These are phyloP conservation scores for Diplodus sargus DNA, from an alignment of 2,797 vertebrate species.

Conservation along the genomic window DNA sequence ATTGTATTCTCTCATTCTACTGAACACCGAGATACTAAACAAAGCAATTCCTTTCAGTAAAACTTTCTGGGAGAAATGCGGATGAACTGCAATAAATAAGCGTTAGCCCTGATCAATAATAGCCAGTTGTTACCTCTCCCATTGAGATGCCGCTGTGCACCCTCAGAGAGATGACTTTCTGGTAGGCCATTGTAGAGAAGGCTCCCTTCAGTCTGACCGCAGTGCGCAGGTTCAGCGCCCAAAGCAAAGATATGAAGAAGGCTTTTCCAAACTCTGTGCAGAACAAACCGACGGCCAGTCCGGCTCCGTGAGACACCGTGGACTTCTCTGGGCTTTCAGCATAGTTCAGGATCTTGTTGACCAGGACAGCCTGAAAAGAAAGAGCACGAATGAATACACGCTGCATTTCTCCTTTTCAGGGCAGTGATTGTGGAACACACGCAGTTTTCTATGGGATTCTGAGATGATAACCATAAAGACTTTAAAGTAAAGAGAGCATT, in stretches of 20 bases:
- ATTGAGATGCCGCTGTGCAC: slow-evolving; percentile 77
- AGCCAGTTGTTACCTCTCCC: slow-evolving; percentile 83
- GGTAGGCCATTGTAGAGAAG: slow-evolving; percentile 82
- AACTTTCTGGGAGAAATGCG: neutral
- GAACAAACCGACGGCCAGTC: slow-evolving; percentile 85
- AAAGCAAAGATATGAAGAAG: slow-evolving; percentile 80
- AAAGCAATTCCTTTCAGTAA: neutral
- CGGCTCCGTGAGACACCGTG: slow-evolving; percentile 67
- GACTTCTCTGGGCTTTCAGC: slow-evolving; percentile 28
- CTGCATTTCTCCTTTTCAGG: too few species aligned
- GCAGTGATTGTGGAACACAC: too few species aligned
- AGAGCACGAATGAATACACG: neutral
- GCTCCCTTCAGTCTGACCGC: slow-evolving; percentile 86
- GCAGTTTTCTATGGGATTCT: too few species aligned
- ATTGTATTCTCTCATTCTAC: neutral
- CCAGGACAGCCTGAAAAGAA: slow-evolving; percentile 81
- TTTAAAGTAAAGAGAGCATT: too few species aligned
- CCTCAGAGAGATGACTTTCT: slow-evolving; percentile 85
- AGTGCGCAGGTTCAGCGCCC: slow-evolving; percentile 86
- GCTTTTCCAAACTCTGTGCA: slow-evolving; percentile 82
- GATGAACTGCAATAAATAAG: neutral
- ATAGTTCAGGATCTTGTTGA: slow-evolving; percentile 83
- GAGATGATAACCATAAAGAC: too few species aligned
- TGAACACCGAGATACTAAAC: too few species aligned
- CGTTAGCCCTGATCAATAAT: neutral